Base-by-base conservation (phyloP, 2,113 vertebrate species). In the Synodontis membranacea region DNA sequence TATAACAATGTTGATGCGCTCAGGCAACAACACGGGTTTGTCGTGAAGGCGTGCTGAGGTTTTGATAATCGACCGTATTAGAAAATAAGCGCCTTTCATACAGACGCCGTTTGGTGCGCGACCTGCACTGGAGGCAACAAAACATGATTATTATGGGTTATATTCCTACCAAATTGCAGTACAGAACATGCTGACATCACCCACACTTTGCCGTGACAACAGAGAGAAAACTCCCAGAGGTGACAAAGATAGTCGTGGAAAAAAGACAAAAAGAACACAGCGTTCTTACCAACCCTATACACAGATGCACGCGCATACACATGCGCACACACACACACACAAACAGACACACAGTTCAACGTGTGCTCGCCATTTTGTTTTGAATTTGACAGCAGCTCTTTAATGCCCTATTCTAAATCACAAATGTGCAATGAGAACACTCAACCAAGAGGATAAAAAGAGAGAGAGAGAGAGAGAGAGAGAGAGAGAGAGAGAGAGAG, bases 141-240 rank as follows among this genome's bases (percentile, higher is more conserved):
- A 95, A 95, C 93, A 94, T 89, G 92, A 95, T 95, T 93, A 95
- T 96, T 95, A 95, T 92, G 91, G 92, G 93, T 90, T 93, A 93
- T 92, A 93, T 95, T 94, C 95, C 94, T 94, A 93, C 93, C 91
- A 93, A 95, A 94, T 92, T 89, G 93, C 90, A 94, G 93, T 92
- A 93, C 93, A 92, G 93, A 93, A 94, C 94, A 93, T 91, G 89
- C 92, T 88, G 93, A 93, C 94, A 93, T 94, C 94, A 93, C 94
- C 93, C 93, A 94, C 93, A 92, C 94, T 90, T 90, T 92, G 89
- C 92, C 90, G 90, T 88, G 91, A 94, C 94, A 94, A 95, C 94
- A 95, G 93, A 95, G 93, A 93, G 93, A 52, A 93, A 90, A 94
- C 92, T 94, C 88, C 92, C 66, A 91, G 92, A 95, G 94, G 92